Evolutionary conservation across 2,888 invertebrate genomes (phyloP).

Genomic region (Sceliomorpha sp.): DNA sequence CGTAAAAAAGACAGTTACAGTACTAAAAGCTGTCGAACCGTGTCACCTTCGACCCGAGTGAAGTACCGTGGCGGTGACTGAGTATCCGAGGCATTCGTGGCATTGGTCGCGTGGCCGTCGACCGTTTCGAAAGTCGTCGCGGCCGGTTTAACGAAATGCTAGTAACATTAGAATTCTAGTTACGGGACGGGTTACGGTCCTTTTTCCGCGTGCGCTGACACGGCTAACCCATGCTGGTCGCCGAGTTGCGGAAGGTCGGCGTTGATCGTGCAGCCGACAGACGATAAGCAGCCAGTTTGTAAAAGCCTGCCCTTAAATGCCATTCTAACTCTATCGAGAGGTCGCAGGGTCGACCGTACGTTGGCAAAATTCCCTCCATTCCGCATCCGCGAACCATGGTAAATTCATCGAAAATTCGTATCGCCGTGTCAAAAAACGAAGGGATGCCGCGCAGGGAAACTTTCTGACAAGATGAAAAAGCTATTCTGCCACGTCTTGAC

Average conservation of each 20-base stretch:
- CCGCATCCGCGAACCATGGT: constrained; percentile 22
- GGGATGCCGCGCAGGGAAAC: constrained; percentile 40
- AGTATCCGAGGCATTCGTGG: constrained; percentile 22
- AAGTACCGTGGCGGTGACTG: constrained; percentile 43
- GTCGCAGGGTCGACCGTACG: constrained; percentile 21
- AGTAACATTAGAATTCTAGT: constrained; percentile 53
- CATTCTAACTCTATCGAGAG: constrained; percentile 48
- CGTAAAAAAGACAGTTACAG: constrained; percentile 55
- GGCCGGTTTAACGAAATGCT: constrained; percentile 50
- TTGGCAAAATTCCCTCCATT: constrained; percentile 37
- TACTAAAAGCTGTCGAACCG: constrained; percentile 57
- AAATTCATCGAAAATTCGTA: constrained; percentile 48
- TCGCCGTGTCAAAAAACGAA: constrained; percentile 35
- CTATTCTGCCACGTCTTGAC: constrained; percentile 43
- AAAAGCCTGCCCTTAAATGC: constrained; percentile 57
- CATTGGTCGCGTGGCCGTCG: constrained; percentile 53
- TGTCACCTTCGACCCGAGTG: constrained; percentile 54
- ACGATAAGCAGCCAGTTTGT: constrained; percentile 57
- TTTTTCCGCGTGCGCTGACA: constrained; percentile 5
- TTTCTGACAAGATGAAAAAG: constrained; percentile 42
- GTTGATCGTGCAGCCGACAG: constrained; percentile 32
- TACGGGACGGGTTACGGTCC: constrained; percentile 35
- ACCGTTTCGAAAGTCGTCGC: constrained; percentile 45
- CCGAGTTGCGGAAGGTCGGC: constrained; percentile 42
- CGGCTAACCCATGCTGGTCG: constrained; percentile 22